These are phyloP conservation scores for Iphiclides podalirius DNA, from an alignment of 2,888 invertebrate species.

Conservation along the genomic window DNA sequence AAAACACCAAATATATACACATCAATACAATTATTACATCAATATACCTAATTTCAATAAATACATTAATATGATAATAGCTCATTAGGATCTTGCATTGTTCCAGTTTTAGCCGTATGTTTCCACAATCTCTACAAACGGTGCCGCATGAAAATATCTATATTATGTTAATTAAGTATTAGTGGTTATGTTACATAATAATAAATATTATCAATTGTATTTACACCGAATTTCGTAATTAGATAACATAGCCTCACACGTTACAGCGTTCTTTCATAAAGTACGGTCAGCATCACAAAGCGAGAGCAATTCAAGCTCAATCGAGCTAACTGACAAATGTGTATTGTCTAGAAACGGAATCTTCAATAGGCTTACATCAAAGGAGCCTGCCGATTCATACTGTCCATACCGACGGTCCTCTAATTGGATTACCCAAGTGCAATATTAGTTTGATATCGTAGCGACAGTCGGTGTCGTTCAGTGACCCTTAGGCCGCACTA, in stretches of 20 bases:
- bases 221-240: too few species aligned
- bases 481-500: conserved; percentile 61
- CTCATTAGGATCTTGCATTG: too few species aligned
- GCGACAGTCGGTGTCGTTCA: conserved; percentile 58
- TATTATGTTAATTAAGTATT: too few species aligned
- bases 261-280: too few species aligned
- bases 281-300: too few species aligned
- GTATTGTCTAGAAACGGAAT: conserved; percentile 22
- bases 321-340: background rate
- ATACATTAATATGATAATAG: conserved; percentile 1
- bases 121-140: too few species aligned
- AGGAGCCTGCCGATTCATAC: conserved; percentile 49
- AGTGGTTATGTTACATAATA: too few species aligned
- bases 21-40: conserved; percentile 2
- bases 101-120: too few species aligned
- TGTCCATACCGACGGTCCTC: conserved; percentile 41
- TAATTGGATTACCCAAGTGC: conserved; percentile 68
- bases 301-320: background rate
- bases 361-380: conserved; percentile 42
- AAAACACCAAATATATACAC: background rate
- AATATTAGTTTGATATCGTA: conserved; percentile 64
- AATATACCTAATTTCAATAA: too few species aligned
- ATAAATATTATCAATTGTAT: too few species aligned
- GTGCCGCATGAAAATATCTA: too few species aligned
- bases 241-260: too few species aligned